Evolutionary conservation across 2,113 vertebrate genomes (phyloP), one percentile per base, ranked within the genome.

Genomic region (Daubentonia madagascariensis): DNA sequence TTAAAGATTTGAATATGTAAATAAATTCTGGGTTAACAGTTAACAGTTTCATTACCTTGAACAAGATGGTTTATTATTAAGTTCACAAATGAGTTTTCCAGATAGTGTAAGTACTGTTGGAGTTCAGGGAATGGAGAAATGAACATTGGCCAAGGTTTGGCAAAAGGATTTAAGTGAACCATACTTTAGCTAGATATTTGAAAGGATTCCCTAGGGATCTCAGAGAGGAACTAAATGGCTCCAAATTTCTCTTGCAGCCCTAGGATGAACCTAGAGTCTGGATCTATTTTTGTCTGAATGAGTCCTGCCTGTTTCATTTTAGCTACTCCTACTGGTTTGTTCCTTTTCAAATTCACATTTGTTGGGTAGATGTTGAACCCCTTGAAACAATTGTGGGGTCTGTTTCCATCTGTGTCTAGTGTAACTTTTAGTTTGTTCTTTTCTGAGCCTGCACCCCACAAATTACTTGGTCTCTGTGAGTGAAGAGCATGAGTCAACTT

Each of bases 211-310:
- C 72, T 78, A 86, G 93, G 73, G 91, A 86, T 86, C 48, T 93
- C n/a, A 91, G 89, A 95, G 83, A 94, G 65, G 61, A 85, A 90
- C 89, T 94, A 40, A 94, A 93, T 94, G 86, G 67, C 67, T 97
- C 84, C 93, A 96, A 73, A 93, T 97, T 97, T 94, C 57, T 96
- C 54, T 96, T 93, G 43, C 28, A 98, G 89, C 94, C 96, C 84
- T 97, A 95, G 68, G 92, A 75, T 92, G 79, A 97, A 94, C 72
- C 68, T 96, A 65, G 65, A 91, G 17, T 96, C 81, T 89, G n/a
- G 57, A 79, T 97, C 95, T 98, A 89, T 93, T 96, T 97, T 96
- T 97, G 90, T 92, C 75, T 96, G 50, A 94, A 68, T 89, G 85
- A 37, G 83, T 97, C 96, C 52, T 97, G 81, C 78, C 85, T 96